phyloP scores from a whole-genome alignment of 2,113 vertebrate species.

The Petrocephalus microphthalmus region DNA sequence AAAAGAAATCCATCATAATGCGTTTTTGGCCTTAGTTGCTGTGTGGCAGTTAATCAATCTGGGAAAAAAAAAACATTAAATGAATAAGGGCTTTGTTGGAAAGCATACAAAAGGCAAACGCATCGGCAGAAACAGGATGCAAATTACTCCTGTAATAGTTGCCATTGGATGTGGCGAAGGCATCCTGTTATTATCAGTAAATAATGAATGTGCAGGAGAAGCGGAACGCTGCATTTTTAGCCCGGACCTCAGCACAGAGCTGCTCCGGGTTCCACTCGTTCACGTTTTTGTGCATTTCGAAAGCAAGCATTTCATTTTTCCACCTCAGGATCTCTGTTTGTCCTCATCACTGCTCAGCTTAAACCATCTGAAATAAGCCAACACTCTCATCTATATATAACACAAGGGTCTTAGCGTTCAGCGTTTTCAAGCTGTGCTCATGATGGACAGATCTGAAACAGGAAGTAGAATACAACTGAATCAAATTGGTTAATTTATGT shows the following conservation, averaged over 20 bases:
- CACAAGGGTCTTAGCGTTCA: neutral
- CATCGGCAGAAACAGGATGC: neutral
- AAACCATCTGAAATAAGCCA: neutral
- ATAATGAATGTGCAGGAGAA: neutral
- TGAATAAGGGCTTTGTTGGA: neutral
- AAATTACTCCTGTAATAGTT: constrained; percentile 15
- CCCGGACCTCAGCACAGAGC: neutral
- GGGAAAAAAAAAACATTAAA: neutral
- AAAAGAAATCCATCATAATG: neutral
- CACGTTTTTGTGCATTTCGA: neutral
- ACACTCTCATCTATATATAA: neutral
- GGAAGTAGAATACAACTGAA: neutral
- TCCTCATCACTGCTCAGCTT: neutral
- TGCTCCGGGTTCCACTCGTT: neutral
- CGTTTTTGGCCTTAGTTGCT: neutral
- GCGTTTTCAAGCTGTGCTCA: neutral
- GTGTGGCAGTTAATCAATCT: neutral
- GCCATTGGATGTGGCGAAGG: neutral
- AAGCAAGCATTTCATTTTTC: neutral
- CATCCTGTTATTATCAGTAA: constrained; percentile 21
- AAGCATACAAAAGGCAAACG: neutral
- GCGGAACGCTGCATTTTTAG: neutral
- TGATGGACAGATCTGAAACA: neutral
- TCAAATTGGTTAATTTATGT: neutral
- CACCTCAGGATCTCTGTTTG: neutral